Base-by-base conservation (phyloP, 2,797 vertebrate genomes). In the Pristis pectinata region DNA sequence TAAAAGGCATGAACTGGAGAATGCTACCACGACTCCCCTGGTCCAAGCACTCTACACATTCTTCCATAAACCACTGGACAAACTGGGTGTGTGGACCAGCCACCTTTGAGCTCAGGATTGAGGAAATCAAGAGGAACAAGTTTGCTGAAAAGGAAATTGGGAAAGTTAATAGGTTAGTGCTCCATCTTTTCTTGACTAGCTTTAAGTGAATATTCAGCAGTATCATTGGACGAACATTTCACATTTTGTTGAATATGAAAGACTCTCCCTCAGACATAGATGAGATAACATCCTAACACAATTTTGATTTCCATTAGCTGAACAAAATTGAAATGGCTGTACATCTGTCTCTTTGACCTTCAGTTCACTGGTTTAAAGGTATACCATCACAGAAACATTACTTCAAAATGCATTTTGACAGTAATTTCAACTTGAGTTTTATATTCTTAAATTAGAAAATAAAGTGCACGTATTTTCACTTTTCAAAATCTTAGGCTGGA, bases 1-100 rank as follows among this genome's bases (percentile, higher is more conserved):
- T 99, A 94, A 99, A 99, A 74, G 99, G 99, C 98, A 99, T 98
- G 97, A 99, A 99, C 97, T 99, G 99, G 72, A 99, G 97, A 96
- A 99, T 99, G 96, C 98, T 99, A 37, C 98, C 98, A 0, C 98
- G 98, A 95, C 98, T 98, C 94, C 98, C 98, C 96, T 99, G 99
- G 95, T 99, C 99, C 95, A 98, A 96, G 94, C 98, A 99, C 94
- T 98, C 98, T 41, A 99, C 99, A 0, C 99, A 99, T 96, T 99
- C 99, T 97, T 99, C 98, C 97, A 99, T 97, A 96, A 99, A 99
- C 97, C 98, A 99, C 97, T 99, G 99, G 1, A 99, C 99, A 93
- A 99, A 99, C 97, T 99, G 99, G 1, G 98, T 99, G 96, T 99
- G 99, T 0, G 98, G 98, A 0, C 99, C 98, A 0, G 98, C 98